phyloP scores from a whole-genome alignment of 2,113 vertebrate species.

The Phycodurus eques region DNA sequence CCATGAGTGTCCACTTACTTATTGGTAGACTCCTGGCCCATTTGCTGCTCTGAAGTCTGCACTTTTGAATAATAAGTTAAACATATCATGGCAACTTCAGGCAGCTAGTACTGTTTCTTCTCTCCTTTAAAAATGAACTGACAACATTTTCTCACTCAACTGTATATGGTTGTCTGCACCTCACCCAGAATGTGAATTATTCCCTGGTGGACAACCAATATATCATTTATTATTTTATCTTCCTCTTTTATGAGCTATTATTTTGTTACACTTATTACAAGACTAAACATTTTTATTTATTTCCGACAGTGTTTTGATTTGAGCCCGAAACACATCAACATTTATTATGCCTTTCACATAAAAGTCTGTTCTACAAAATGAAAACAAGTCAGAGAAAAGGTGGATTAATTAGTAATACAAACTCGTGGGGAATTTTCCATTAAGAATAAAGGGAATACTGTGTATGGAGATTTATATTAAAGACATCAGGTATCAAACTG shows the following conservation, averaged over 20 bases:
- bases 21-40: background rate
- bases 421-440: too few species aligned
- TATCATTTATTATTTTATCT: slow-evolving; percentile 6
- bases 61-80: background rate
- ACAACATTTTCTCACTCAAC: background rate
- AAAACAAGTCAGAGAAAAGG: too few species aligned
- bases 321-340: slow-evolving; percentile 4
- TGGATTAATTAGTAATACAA: too few species aligned
- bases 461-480: too few species aligned
- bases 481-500: too few species aligned
- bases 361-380: background rate
- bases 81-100: background rate
- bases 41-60: background rate
- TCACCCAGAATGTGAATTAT: background rate
- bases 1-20: background rate
- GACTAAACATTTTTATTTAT: slow-evolving; percentile 10
- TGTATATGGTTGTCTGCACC: background rate
- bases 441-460: too few species aligned
- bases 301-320: slow-evolving; percentile 11
- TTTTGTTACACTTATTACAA: background rate
- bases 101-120: background rate
- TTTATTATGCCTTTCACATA: background rate
- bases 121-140: background rate
- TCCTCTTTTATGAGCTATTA: background rate
- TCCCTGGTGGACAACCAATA: background rate